These are phyloP conservation scores for Platichthys stellatus DNA, from an alignment of 2,113 vertebrate genomes.

Conservation along the genomic window DNA sequence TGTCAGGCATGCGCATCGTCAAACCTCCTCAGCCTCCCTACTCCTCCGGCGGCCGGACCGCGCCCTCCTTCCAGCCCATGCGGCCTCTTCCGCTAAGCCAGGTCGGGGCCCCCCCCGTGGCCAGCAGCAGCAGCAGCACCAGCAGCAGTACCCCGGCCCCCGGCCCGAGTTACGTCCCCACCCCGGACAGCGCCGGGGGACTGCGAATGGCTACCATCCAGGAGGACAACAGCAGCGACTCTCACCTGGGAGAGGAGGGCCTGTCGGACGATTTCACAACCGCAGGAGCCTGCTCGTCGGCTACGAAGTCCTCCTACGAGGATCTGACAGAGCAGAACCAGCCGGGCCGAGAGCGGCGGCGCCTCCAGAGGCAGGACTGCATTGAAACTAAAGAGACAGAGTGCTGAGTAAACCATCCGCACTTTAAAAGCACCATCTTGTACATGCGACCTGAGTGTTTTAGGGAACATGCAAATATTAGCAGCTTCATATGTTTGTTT, in stretches of 20 bases:
- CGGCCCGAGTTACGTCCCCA: conserved; percentile 61
- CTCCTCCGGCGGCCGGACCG: conserved; percentile 74
- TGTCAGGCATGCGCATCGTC: conserved; percentile 85
- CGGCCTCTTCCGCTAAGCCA: conserved; percentile 63
- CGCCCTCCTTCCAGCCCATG: conserved; percentile 76
- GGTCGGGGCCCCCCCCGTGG: conserved; percentile 24
- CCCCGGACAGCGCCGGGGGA: conserved; percentile 76
- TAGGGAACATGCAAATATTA: conserved; percentile 20
- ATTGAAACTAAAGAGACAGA: conserved; percentile 95
- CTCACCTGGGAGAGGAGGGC: conserved; percentile 86
- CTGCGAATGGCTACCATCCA: conserved; percentile 96
- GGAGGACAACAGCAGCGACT: conserved; percentile 94
- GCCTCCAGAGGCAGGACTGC: conserved; percentile 90
- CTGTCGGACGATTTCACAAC: conserved; percentile 88
- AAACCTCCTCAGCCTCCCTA: conserved; percentile 83
- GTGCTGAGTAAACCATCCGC: conserved; percentile 80
- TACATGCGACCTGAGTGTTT: conserved; percentile 8
- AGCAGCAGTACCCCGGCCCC: conserved; percentile 57
- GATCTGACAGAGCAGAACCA: conserved; percentile 89
- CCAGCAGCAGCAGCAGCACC: conserved; percentile 55
- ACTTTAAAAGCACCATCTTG: neutral
- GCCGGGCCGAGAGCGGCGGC: conserved; percentile 84
- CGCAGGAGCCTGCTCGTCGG: conserved; percentile 82
- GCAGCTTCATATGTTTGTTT: too few relatives aligned
- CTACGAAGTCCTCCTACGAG: conserved; percentile 92